A percentile compares a stretch with the other conserved stretches of the same genome.
Conservation (phyloP, 92 coral and sea anemone species). For the Actinernus sp. region DNA sequence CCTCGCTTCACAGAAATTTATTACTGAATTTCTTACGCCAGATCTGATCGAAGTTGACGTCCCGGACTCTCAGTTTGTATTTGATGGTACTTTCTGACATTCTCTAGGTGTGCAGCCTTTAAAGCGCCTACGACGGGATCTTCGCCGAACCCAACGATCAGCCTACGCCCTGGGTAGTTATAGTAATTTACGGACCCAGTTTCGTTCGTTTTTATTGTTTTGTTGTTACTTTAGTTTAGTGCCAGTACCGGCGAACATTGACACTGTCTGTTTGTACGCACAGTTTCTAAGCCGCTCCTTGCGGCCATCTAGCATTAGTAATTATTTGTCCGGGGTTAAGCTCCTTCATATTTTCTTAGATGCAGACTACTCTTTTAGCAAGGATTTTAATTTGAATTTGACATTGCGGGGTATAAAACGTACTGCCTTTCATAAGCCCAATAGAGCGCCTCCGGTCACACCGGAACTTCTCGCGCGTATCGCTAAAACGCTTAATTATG, state of each 20-base stretch:
- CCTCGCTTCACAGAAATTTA: background rate
- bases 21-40: background rate
- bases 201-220: background rate
- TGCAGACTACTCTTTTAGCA: conserved; percentile 10
- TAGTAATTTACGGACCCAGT: background rate
- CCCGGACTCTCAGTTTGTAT: background rate
- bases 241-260: background rate
- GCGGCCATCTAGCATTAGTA: conserved; percentile 1
- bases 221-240: background rate
- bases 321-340: conserved; percentile 11
- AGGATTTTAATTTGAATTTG: conserved; percentile 9
- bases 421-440: conserved; percentile 17
- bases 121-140: background rate
- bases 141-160: background rate
- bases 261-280: conserved; percentile 1
- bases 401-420: conserved; percentile 15
- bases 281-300: conserved; percentile 18
- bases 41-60: background rate
- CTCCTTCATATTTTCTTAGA: conserved; percentile 20
- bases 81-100: background rate
- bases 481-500: background rate
- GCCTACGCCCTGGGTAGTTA: background rate
- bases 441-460: conserved; percentile 11
- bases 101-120: background rate
- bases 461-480: background rate